Conservation (phyloP, 2,888 invertebrate genomes). For the Kryphioiulus occultus region DNA sequence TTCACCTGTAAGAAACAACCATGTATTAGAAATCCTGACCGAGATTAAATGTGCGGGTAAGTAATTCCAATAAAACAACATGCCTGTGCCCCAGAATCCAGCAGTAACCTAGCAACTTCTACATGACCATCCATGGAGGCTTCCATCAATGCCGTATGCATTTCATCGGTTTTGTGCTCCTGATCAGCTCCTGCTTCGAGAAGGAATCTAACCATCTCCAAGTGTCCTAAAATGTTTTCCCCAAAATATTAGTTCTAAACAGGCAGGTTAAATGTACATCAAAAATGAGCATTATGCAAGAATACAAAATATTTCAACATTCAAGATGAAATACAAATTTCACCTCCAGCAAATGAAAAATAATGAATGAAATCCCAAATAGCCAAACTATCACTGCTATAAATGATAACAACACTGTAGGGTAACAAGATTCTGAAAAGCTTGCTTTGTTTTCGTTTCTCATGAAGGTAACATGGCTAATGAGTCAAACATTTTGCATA, state of each 20-base stretch:
- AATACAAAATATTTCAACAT: too few relatives aligned
- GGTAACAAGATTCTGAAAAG: too few relatives aligned
- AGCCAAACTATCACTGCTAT: too few relatives aligned
- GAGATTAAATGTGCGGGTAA: not conserved
- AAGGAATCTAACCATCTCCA: constrained; percentile 96
- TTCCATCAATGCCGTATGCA: constrained; percentile 99
- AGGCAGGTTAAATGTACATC: too few relatives aligned
- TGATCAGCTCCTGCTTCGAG: constrained; percentile 93
- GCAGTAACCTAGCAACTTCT: constrained; percentile 90
- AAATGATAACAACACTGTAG: too few relatives aligned
- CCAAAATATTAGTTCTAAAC: not conserved
- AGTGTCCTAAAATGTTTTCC: constrained; percentile 69
- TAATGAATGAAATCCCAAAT: too few relatives aligned
- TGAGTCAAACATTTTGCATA: too few relatives aligned
- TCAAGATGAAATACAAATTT: too few relatives aligned
- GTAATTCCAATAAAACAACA: not conserved
- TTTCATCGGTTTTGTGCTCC: constrained; percentile 99
- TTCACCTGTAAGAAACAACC: constrained; percentile 71
- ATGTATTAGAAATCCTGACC: constrained; percentile 45
- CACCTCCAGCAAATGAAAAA: too few relatives aligned
- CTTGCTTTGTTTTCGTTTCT: too few relatives aligned
- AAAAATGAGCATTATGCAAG: too few relatives aligned
- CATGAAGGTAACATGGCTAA: too few relatives aligned
- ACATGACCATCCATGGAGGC: constrained; percentile 99
- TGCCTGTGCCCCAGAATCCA: constrained; percentile 95